Percentiles rank a stretch among this genome's conserved stretches.
Conservation (phyloP, 2,888 invertebrate genomes). For the Cataglyphis albicans region DNA sequence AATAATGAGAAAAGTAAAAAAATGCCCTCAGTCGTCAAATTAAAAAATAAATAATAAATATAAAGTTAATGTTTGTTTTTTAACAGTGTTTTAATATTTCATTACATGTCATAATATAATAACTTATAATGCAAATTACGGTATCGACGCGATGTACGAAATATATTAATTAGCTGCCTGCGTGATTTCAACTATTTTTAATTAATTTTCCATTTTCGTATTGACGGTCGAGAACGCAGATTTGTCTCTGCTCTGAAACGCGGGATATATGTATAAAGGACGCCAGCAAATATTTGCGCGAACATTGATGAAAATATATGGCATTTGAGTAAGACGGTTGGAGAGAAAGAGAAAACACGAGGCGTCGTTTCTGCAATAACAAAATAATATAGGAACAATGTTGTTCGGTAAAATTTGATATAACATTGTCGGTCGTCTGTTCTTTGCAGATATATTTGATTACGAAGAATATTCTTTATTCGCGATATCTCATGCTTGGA, state of each 20-base stretch:
- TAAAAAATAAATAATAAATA: neutral
- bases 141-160: neutral
- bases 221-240: neutral
- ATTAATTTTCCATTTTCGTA: slow-evolving; percentile 13
- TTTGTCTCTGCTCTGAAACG: slow-evolving; percentile 3
- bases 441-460: slow-evolving; percentile 8
- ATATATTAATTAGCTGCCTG: slow-evolving; percentile 2
- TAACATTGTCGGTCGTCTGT: slow-evolving; percentile 6
- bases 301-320: slow-evolving; percentile 42
- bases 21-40: neutral
- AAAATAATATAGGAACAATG: slow-evolving; percentile 1
- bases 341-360: slow-evolving; percentile 10
- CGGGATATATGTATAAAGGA: slow-evolving; percentile 35
- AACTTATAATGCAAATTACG: neutral
- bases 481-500: neutral
- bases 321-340: slow-evolving; percentile 35
- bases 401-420: slow-evolving; percentile 33
- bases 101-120: neutral
- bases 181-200: slow-evolving; percentile 10
- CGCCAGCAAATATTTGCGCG: slow-evolving; percentile 31
- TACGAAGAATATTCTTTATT: neutral
- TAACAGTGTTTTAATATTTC: neutral
- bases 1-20: neutral
- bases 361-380: slow-evolving; percentile 6
- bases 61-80: neutral